Base-by-base conservation (phyloP, 1,140 invertebrate species). In the Listronotus oregonensis region DNA sequence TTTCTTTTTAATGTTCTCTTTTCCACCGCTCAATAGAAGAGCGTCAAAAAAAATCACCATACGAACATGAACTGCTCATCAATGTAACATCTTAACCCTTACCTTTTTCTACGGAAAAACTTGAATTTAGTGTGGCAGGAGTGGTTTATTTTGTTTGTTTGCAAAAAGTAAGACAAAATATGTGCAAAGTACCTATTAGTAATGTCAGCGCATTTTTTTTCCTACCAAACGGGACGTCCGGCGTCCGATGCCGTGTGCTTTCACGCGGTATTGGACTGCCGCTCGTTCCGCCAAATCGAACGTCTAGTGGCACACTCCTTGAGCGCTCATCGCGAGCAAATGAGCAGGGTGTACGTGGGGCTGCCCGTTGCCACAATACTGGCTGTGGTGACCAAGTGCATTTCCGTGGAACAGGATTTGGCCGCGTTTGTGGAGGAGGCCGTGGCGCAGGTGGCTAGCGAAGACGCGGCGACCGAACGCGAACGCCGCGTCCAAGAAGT, bases 201-300 rank as follows among this genome's bases (percentile, higher is more conserved):
- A 27, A 27, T 27, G 21, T 27, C 21, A 27, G 21, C n/a, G n/a
- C n/a, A n/a, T n/a, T n/a, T n/a, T n/a, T n/a, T n/a, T n/a, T n/a
- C 39, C 39, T 40, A 40, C 39, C 39, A 40, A 40, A 40, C 39
- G 2, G 39, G 39, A 3, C 39, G 39, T 7, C 7, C 39, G 2
- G 39, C 39, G 39, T 40, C 39, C 39, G 39, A 40, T 40, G 39
- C 39, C 39, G 7, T 40, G 39, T 40, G 39, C 7, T 40, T 40
- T 40, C 39, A 40, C 39, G 39, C 39, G 39, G 39, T 40, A 7
- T 40, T 40, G 39, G 39, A 40, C 39, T 40, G 39, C 7, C 39
- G 39, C 39, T 40, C 39, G 39, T 40, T 40, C 39, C 39, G 39
- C 39, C 39, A 40, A 40, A 40, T 40, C 39, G 39, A 40, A 40